A percentile compares a stretch with the other conserved stretches of the same genome.
Evolutionary conservation across 2,888 invertebrate genomes (phyloP).

Genomic region (Trachelus tabidus): DNA sequence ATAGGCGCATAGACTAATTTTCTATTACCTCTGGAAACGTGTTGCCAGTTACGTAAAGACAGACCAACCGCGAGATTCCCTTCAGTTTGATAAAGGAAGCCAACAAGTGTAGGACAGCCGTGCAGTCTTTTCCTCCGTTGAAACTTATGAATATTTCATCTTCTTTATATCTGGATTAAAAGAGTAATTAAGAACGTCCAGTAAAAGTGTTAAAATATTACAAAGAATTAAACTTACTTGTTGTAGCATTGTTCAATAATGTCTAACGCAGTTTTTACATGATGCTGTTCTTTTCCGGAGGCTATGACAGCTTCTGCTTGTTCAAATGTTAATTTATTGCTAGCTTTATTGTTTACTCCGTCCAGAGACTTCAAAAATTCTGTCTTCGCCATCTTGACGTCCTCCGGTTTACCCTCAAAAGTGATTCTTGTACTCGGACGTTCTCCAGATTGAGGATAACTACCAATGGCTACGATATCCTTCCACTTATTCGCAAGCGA

Average conservation of each 20-base stretch:
- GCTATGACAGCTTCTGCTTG: conserved; percentile 44
- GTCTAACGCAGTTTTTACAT: conserved; percentile 47
- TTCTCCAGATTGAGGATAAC: conserved; percentile 46
- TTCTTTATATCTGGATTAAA: conserved; percentile 73
- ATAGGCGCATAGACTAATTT: not conserved
- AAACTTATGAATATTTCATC: conserved; percentile 90
- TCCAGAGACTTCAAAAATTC: conserved; percentile 37
- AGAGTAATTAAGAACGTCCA: not conserved
- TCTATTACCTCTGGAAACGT: conserved; percentile 79
- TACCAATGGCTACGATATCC: conserved; percentile 44
- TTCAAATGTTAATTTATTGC: conserved; percentile 37
- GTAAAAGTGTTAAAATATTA: not conserved
- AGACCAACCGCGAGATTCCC: conserved; percentile 69
- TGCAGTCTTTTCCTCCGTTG: conserved; percentile 99
- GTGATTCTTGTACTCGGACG: conserved; percentile 38
- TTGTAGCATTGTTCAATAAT: conserved; percentile 54
- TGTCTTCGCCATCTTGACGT: conserved; percentile 33
- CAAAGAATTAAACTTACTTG: conserved; percentile 38
- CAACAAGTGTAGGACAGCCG: conserved; percentile 84
- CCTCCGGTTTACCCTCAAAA: conserved; percentile 41
- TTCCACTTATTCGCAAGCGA: conserved; percentile 38
- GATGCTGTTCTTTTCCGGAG: conserved; percentile 32
- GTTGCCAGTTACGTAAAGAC: conserved; percentile 85
- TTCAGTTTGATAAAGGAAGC: conserved; percentile 67
- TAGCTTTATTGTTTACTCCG: conserved; percentile 23